These are phyloP conservation scores for Pomatostomus ruficeps DNA, from an alignment of 2,113 vertebrate species.

Conservation along the genomic window DNA sequence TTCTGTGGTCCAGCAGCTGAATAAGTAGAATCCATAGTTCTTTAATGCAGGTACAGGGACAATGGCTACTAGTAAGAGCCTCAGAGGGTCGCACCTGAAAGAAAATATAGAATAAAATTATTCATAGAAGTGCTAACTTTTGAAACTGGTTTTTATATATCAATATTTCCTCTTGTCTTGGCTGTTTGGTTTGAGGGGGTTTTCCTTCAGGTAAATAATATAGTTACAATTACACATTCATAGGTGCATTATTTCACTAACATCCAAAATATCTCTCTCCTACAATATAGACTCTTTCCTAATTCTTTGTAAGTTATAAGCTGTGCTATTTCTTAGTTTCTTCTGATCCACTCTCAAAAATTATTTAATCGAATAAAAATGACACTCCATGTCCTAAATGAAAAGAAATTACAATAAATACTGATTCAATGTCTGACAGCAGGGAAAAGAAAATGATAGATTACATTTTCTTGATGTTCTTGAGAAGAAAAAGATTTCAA, in stretches of 20 bases:
- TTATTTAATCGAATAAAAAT: background rate
- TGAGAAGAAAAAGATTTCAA: background rate
- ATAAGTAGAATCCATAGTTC: constrained; percentile 91
- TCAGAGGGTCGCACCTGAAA: constrained; percentile 87
- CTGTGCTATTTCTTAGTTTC: background rate
- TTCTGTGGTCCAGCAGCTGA: constrained; percentile 85
- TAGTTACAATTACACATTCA: background rate
- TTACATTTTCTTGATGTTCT: background rate
- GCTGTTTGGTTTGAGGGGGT: background rate
- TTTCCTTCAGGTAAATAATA: background rate
- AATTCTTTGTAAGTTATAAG: background rate
- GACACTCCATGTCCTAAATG: background rate
- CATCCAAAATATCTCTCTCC: background rate
- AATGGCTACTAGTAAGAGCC: constrained; percentile 77
- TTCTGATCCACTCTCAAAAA: background rate
- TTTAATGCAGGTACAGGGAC: constrained; percentile 84
- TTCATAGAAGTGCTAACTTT: background rate
- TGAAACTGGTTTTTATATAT: background rate
- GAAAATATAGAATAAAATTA: background rate
- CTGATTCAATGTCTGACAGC: background rate
- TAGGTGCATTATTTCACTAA: background rate
- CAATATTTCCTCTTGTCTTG: background rate
- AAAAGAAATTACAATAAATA: constrained; percentile 31
- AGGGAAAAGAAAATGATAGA: background rate
- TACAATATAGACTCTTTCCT: background rate